phyloP scores from a whole-genome alignment of 2,888 invertebrate genomes.

The Dasypolia templi region DNA sequence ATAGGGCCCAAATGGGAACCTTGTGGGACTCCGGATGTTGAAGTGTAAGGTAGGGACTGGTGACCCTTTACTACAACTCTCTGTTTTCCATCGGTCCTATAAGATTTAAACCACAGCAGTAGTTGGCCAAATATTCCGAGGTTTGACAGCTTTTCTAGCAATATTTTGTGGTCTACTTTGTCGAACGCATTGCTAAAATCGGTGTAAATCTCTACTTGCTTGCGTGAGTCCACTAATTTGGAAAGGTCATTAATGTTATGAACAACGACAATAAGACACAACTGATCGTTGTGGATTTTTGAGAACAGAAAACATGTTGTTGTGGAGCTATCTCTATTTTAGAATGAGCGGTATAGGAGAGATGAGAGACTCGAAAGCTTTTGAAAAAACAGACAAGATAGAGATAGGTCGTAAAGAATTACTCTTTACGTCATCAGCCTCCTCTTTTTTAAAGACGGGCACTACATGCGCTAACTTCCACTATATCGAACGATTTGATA shows the following conservation, averaged over 20 bases:
- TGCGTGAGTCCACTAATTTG: too few relatives aligned
- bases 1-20: conserved; percentile 1
- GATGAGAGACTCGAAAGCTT: too few relatives aligned
- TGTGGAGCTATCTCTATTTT: background rate
- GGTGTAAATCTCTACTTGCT: too few relatives aligned
- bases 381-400: too few relatives aligned
- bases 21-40: conserved; percentile 2
- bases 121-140: background rate
- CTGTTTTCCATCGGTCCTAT: background rate
- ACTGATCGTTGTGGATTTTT: background rate
- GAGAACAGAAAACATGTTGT: background rate
- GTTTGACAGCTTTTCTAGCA: background rate
- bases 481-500: background rate
- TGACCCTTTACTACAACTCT: conserved; percentile 7
- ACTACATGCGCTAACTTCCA: too few relatives aligned
- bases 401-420: too few relatives aligned
- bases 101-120: conserved; percentile 4
- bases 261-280: too few relatives aligned
- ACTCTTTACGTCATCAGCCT: too few relatives aligned
- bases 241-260: background rate
- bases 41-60: background rate
- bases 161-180: too few relatives aligned
- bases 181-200: too few relatives aligned
- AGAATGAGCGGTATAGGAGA: background rate
- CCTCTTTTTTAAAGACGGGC: too few relatives aligned